A percentile compares a stretch with the other conserved stretches of the same genome.
Evolutionary conservation across 2,888 invertebrate genomes (phyloP).

Genomic region (Phortica magna): DNA sequence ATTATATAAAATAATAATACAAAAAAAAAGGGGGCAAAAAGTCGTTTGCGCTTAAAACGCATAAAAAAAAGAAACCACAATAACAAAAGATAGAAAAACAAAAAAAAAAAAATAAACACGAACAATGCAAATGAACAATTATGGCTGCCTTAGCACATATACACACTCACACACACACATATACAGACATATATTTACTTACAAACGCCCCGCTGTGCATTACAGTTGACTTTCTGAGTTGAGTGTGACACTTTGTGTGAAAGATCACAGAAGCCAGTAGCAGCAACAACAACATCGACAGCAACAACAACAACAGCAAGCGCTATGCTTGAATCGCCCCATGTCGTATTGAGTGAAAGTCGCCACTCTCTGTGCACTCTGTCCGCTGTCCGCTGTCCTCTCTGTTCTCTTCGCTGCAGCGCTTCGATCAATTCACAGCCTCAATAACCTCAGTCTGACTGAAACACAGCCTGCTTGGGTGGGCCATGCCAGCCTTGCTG

Average conservation of each 20-base stretch:
- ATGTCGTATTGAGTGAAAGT: not conserved
- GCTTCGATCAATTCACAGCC: too few relatives aligned
- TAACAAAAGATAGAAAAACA: not conserved
- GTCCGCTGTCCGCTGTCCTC: not conserved
- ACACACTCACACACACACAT: not conserved
- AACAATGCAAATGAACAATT: constrained; percentile 2
- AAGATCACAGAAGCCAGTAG: not conserved
- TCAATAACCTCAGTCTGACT: too few relatives aligned
- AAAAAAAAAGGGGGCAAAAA: not conserved
- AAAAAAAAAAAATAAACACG: not conserved
- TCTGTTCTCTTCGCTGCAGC: too few relatives aligned
- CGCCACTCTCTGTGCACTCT: not conserved
- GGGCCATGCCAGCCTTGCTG: not conserved
- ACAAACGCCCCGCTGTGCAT: not conserved
- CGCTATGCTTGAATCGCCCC: not conserved
- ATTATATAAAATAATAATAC: too few relatives aligned
- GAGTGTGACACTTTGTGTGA: not conserved
- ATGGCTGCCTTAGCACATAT: not conserved
- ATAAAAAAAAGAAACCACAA: not conserved
- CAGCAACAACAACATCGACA: not conserved
- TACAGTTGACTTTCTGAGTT: not conserved
- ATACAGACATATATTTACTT: not conserved
- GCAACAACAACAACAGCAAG: not conserved
- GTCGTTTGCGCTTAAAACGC: not conserved
- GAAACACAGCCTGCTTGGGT: not conserved